phyloP scores from a whole-genome alignment of 2,113 vertebrate species.

The Protobothrops mucrosquamatus region DNA sequence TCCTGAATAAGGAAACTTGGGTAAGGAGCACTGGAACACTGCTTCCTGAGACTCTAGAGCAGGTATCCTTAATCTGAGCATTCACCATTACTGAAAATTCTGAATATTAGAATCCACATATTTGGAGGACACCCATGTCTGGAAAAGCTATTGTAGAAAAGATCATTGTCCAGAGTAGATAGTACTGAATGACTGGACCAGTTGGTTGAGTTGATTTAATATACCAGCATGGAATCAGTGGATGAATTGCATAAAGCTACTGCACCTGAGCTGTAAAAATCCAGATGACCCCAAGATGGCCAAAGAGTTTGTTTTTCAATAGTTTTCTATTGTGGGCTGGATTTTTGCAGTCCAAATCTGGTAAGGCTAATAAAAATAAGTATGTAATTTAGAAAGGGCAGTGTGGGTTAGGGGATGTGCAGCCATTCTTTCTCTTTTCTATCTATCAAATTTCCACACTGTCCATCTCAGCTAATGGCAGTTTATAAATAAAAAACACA shows the following conservation, averaged over 20 bases:
- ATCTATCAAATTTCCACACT: too few relatives aligned
- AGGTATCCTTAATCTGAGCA: not conserved
- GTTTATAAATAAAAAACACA: not conserved
- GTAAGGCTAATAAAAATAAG: not conserved
- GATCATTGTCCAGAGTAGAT: not conserved
- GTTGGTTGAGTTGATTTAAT: not conserved
- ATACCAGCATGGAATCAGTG: not conserved
- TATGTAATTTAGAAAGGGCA: not conserved
- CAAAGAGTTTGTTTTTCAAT: not conserved
- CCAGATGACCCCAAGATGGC: not conserved
- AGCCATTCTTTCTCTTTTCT: too few relatives aligned
- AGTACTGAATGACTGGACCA: not conserved
- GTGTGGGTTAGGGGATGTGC: not conserved
- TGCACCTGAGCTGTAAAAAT: not conserved
- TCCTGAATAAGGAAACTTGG: not conserved
- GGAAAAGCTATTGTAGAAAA: not conserved
- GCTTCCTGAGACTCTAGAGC: not conserved
- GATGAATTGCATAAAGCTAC: not conserved
- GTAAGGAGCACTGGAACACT: too few relatives aligned
- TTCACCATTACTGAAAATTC: not conserved
- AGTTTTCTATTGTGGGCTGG: not conserved
- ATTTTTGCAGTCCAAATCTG: not conserved
- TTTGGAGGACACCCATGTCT: not conserved
- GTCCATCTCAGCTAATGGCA: not conserved
- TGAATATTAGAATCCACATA: not conserved